Percentiles rank a stretch among this genome's conserved stretches.
Conservation (phyloP, 1,140 invertebrate genomes). For the Drosophila nigromelanica region DNA sequence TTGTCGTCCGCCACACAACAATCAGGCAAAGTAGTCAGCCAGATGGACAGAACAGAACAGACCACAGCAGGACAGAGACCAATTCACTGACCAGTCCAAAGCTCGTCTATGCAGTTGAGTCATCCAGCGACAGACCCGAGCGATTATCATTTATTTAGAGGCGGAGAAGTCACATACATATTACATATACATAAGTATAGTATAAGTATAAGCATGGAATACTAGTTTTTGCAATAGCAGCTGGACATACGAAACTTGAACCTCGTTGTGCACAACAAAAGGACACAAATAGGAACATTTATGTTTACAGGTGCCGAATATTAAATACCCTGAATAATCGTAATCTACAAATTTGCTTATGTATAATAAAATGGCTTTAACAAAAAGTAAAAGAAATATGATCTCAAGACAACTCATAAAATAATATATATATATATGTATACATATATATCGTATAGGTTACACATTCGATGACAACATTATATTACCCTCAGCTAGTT, state of each 20-base stretch:
- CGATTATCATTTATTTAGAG: slow-evolving; percentile 73
- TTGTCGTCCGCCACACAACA: slow-evolving; percentile 36
- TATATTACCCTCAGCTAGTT: background rate
- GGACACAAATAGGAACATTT: background rate
- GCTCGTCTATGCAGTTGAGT: slow-evolving; percentile 54
- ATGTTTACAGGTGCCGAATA: no score
- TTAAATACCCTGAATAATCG: background rate
- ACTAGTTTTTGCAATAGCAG: slow-evolving; percentile 24
- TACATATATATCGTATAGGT: background rate
- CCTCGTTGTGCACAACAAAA: background rate
- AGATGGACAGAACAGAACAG: slow-evolving; percentile 14
- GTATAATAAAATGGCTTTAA: no score
- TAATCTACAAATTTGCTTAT: no score
- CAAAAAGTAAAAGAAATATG: no score
- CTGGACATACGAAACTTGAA: slow-evolving; percentile 33
- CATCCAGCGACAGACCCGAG: slow-evolving; percentile 40
- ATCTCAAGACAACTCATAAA: no score
- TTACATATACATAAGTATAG: slow-evolving; percentile 5
- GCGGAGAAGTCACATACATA: slow-evolving; percentile 32
- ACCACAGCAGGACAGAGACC: slow-evolving; percentile 18
- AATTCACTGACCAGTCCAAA: background rate
- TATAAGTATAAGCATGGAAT: slow-evolving; percentile 4
- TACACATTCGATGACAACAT: background rate
- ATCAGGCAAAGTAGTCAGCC: slow-evolving; percentile 59
- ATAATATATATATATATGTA: no score